These are phyloP conservation scores for Pelagia noctiluca DNA, from an alignment of 30 jellyfish, hydroid and myxozoan genomes.

Conservation along the genomic window DNA sequence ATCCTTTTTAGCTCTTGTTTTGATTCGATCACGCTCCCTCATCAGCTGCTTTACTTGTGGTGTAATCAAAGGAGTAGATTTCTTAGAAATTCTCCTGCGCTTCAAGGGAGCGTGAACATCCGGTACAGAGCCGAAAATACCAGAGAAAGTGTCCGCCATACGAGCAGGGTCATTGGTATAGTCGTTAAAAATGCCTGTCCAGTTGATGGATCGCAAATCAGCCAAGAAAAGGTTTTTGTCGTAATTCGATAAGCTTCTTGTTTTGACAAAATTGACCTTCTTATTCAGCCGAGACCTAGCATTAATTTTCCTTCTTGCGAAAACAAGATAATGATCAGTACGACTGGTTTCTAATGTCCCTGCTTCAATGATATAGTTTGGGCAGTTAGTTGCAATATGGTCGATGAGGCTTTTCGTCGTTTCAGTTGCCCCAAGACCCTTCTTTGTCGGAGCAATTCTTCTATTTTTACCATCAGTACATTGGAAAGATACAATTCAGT, in stretches of 20 bases:
- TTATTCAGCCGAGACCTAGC: constrained; percentile 4
- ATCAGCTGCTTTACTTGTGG: constrained; percentile 31
- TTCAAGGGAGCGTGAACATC: constrained; percentile 28
- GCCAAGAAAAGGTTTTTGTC: constrained; percentile 10
- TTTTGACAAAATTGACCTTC: neutral
- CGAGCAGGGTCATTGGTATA: constrained; percentile 2
- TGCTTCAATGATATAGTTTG: constrained; percentile 30
- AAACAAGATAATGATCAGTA: constrained; percentile 25
- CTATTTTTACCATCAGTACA: no score
- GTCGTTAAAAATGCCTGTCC: neutral
- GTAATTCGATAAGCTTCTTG: constrained; percentile 11
- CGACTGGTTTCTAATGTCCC: constrained; percentile 24
- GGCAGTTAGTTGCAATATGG: constrained; percentile 49
- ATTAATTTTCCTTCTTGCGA: neutral
- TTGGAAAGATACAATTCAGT: no score
- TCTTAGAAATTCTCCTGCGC: constrained; percentile 23
- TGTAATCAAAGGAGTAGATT: constrained; percentile 41
- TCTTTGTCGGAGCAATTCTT: constrained; percentile 37
- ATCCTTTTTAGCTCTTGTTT: constrained; percentile 26
- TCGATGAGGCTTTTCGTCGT: constrained; percentile 41
- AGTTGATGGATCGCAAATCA: constrained; percentile 23
- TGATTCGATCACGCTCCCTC: constrained; percentile 29
- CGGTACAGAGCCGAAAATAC: constrained; percentile 5
- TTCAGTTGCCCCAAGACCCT: constrained; percentile 39
- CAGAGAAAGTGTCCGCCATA: constrained; percentile 8